Evolutionary conservation across 2,888 invertebrate genomes (phyloP).

Genomic region (Xanthorhoe designata): DNA sequence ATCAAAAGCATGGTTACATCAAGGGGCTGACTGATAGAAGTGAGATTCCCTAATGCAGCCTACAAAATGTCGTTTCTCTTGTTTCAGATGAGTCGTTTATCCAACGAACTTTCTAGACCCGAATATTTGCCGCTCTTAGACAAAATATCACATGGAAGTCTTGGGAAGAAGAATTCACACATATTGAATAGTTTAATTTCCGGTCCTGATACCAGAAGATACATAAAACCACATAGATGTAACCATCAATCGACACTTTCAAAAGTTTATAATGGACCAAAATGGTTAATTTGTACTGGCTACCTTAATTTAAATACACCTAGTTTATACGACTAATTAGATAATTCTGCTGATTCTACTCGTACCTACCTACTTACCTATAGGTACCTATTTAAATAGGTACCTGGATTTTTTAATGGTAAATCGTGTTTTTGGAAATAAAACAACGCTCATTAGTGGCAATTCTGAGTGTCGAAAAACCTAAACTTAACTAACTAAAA

Average conservation of each 20-base stretch:
- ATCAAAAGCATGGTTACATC: no score
- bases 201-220: conserved; percentile 72
- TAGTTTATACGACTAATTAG: conserved; percentile 76
- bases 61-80: not conserved
- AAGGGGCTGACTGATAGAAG: no score
- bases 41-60: no score
- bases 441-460: no score
- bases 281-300: conserved; percentile 78
- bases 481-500: no score
- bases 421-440: no score
- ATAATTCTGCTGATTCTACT: not conserved
- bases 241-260: conserved; percentile 74
- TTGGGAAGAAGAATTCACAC: conserved; percentile 58
- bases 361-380: not conserved
- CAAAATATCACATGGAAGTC: conserved; percentile 68
- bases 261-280: conserved; percentile 70
- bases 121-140: conserved; percentile 71
- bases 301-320: conserved; percentile 76
- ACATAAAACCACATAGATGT: conserved; percentile 78
- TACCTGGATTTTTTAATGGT: no score
- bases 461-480: no score
- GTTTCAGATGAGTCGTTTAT: conserved; percentile 74
- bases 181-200: conserved; percentile 67
- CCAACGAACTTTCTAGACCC: conserved; percentile 71
- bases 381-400: no score